Percentiles rank a stretch among this genome's conserved stretches.
phyloP scores from a whole-genome alignment of 2,888 invertebrate genomes.

The Elmis aenea region DNA sequence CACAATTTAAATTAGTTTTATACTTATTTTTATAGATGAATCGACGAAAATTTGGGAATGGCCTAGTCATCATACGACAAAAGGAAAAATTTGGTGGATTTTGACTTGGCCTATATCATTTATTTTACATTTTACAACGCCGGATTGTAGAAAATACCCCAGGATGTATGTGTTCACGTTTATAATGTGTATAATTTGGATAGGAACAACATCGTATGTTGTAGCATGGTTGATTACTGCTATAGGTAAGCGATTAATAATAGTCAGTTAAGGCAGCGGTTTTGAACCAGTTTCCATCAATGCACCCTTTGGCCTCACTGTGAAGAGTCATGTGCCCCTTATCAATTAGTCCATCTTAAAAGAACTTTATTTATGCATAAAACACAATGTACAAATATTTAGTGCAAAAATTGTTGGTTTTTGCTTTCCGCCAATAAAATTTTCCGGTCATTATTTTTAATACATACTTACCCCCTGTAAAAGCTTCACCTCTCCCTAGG shows the following conservation, averaged over 20 bases:
- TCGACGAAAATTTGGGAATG: conserved; percentile 52
- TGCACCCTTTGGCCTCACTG: too few species aligned
- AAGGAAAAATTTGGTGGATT: conserved; percentile 54
- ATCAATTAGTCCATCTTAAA: too few species aligned
- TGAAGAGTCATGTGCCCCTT: too few species aligned
- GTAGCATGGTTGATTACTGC: conserved; percentile 82
- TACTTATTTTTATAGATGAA: conserved; percentile 34
- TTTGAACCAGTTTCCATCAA: too few species aligned
- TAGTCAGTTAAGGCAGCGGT: too few species aligned
- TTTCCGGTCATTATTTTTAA: too few species aligned
- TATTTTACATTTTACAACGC: conserved; percentile 66
- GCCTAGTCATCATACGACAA: conserved; percentile 50
- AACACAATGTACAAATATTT: too few species aligned
- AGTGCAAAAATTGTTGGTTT: too few species aligned
- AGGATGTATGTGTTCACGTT: conserved; percentile 66
- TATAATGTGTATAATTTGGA: conserved; percentile 76
- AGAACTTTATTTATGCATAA: too few species aligned
- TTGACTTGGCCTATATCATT: conserved; percentile 72
- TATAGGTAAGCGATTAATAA: conserved; percentile 60
- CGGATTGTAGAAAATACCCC: conserved; percentile 64
- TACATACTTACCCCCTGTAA: too few species aligned
- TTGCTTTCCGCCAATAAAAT: too few species aligned
- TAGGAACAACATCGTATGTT: conserved; percentile 74
- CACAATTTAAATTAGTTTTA: conserved; percentile 2
- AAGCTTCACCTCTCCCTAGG: too few species aligned